Evolutionary conservation across 2,888 invertebrate genomes (phyloP).

Genomic region (Calameuta pallipes): DNA sequence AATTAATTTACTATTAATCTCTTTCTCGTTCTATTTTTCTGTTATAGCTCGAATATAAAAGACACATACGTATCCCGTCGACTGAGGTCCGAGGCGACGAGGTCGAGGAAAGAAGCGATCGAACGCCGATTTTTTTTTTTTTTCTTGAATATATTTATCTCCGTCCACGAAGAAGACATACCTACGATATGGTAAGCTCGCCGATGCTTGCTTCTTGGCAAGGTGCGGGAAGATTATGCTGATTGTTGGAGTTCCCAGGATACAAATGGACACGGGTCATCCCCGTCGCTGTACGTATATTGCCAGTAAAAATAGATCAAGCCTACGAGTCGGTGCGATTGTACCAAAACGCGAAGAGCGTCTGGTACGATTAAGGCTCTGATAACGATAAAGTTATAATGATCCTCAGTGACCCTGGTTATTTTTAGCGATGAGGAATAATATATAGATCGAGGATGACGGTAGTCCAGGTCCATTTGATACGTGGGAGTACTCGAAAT

Average conservation of each 20-base stretch:
- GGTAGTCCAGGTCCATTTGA: background rate
- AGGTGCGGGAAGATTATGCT: conserved; percentile 46
- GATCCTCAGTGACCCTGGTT: background rate
- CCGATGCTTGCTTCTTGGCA: conserved; percentile 47
- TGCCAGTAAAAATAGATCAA: background rate
- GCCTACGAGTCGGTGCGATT: background rate
- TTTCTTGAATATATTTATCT: background rate
- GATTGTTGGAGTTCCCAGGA: conserved; percentile 35
- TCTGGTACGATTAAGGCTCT: background rate
- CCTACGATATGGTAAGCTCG: conserved; percentile 53
- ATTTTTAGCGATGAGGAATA: background rate
- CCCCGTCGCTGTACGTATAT: background rate
- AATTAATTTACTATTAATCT: background rate
- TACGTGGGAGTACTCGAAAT: conserved; percentile 22
- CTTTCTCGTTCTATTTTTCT: background rate
- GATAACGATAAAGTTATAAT: background rate
- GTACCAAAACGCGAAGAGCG: background rate
- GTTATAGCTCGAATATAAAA: background rate
- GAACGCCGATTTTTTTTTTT: background rate
- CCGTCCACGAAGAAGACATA: conserved; percentile 35
- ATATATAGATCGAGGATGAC: background rate
- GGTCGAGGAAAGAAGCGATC: conserved; percentile 3
- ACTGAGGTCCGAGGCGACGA: background rate
- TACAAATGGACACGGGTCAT: background rate
- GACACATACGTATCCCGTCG: background rate